Evolutionary conservation across 2,888 invertebrate genomes (phyloP).

Genomic region (Apamea anceps): DNA sequence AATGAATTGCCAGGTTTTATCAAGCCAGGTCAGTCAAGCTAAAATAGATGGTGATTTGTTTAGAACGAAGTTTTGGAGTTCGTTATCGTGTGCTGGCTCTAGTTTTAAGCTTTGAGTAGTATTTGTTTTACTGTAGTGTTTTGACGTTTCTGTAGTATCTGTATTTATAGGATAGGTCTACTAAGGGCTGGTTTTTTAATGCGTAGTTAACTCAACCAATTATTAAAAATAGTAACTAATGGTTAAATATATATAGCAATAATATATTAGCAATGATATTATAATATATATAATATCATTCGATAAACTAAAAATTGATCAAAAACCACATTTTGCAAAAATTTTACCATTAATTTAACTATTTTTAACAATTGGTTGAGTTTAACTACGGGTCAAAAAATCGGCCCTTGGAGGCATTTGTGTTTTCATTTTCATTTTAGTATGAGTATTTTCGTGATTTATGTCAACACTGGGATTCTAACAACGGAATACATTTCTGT

Average conservation of each 20-base stretch:
- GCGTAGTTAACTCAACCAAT: no score
- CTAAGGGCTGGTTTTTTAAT: no score
- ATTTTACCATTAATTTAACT: no score
- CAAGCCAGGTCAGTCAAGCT: conserved; percentile 18
- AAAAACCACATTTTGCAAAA: no score
- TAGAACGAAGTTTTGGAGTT: conserved; percentile 28
- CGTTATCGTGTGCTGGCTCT: conserved; percentile 4
- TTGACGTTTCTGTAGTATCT: not conserved
- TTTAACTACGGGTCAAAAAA: no score
- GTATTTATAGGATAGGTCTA: not conserved
- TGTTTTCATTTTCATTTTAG: not conserved
- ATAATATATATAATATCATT: no score
- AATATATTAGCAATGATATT: no score
- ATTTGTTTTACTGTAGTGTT: conserved; percentile 15
- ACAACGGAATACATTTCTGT: not conserved
- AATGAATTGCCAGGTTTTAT: conserved; percentile 46
- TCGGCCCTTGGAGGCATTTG: no score
- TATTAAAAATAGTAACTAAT: no score
- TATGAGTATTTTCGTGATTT: not conserved
- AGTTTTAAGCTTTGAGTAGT: conserved; percentile 16
- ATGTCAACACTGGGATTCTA: not conserved
- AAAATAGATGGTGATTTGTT: conserved; percentile 30
- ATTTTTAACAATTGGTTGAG: no score
- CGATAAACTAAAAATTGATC: no score
- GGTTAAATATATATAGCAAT: no score